These are phyloP conservation scores for Poeciliopsis turneri DNA, from an alignment of 2,797 vertebrate genomes.

Conservation along the genomic window DNA sequence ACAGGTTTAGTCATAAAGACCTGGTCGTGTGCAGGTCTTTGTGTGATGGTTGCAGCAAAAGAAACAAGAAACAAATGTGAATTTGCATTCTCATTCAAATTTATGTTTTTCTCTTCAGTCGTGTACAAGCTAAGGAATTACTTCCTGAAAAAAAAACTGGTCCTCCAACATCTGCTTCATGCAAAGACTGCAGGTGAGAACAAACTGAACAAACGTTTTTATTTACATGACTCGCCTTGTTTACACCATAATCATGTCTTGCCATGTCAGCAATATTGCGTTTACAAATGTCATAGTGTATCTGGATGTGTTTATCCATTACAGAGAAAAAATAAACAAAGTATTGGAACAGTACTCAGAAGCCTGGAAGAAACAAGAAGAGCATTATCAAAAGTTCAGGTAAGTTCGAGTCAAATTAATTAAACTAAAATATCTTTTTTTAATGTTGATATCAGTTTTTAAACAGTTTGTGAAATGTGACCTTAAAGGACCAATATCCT, in stretches of 20 bases:
- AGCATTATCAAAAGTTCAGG: conserved; percentile 69
- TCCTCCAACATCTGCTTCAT: conserved; percentile 8
- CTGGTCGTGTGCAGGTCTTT: no score
- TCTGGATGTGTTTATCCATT: conserved; percentile 27
- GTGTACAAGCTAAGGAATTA: conserved; percentile 18
- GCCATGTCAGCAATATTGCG: neutral
- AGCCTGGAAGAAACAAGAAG: conserved; percentile 70
- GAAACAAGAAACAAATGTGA: neutral
- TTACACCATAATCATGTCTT: neutral
- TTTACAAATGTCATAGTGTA: neutral
- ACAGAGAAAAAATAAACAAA: conserved; percentile 67
- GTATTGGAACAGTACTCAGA: conserved; percentile 48
- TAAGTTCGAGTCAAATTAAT: neutral
- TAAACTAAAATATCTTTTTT: neutral
- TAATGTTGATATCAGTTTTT: neutral
- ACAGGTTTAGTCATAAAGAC: neutral
- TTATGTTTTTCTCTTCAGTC: conserved; percentile 28
- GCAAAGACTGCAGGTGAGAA: conserved; percentile 65
- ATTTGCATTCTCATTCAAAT: neutral
- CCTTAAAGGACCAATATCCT: neutral
- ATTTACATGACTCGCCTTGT: neutral
- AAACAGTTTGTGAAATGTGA: neutral
- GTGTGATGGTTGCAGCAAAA: no score
- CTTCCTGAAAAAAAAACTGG: conserved; percentile 26
- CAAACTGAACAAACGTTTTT: neutral